Base-by-base conservation (phyloP, 1,140 invertebrate species). In the Anagrus nilaparvatae region DNA sequence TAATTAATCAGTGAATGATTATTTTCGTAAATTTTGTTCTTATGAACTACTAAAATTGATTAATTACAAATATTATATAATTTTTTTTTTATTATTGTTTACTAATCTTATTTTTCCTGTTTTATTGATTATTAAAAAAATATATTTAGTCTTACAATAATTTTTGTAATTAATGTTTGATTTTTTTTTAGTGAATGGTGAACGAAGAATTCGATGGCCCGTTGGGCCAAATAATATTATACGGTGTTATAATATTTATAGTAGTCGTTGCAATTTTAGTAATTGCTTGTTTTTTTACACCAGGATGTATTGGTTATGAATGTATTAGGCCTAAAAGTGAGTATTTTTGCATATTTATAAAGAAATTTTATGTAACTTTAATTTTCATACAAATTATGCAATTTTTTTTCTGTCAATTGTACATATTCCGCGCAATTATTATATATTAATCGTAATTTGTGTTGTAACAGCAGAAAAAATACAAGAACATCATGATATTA, bases 281-380 rank as follows among this genome's bases (percentile, higher is more conserved):
- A 12, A 56, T 68, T 29, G 52, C 60, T 28, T 73, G 71, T 49
- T 65, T 70, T 25, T 54, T 71, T n/a, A 60, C 50, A 3, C 69
- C 69, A 30, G 58, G 65, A 40, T 73, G 71, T 38, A 59, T 61
- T 32, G 58, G 67, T 7, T 65, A 71, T 52, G 52, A 63, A 40
- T 67, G 55, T 43, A 43, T 70, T 24, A 51, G 53, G 40, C 56
- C 49, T 43, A 53, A 41, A 52, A 60, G 65, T 68, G 60, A 68
- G 65, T 48, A n/a, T n/a, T n/a, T n/a, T n/a, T n/a, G n/a, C n/a
- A n/a, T n/a, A n/a, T n/a, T n/a, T n/a, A n/a, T n/a, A n/a, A n/a
- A n/a, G n/a, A n/a, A n/a, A n/a, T n/a, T n/a, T n/a, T n/a, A n/a
- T n/a, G n/a, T n/a, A n/a, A n/a, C n/a, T n/a, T n/a, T n/a, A n/a